phyloP scores from a whole-genome alignment of 2,888 invertebrate genomes.

The Panopea generosa region DNA sequence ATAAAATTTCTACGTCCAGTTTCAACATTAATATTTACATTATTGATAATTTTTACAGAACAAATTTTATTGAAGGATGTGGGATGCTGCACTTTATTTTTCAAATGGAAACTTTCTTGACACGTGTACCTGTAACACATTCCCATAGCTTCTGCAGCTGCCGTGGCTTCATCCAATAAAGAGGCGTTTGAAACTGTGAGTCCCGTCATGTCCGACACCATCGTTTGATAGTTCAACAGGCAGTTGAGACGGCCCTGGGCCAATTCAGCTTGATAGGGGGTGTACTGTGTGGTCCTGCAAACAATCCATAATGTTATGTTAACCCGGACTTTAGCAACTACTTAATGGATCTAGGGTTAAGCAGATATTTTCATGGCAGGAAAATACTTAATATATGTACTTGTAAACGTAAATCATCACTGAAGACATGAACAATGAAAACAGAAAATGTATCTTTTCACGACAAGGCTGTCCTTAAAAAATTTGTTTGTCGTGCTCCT shows the following conservation, averaged over 20 bases:
- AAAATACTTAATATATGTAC: no score
- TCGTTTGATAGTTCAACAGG: slow-evolving; percentile 98
- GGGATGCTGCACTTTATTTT: neutral
- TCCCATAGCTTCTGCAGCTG: slow-evolving; percentile 98
- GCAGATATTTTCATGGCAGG: no score
- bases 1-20: no score
- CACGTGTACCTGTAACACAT: slow-evolving; percentile 94
- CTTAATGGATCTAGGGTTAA: no score
- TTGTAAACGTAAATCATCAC: no score
- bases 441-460: no score
- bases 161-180: slow-evolving; percentile 97
- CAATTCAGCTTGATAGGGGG: slow-evolving; percentile 99
- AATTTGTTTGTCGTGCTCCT: no score
- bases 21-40: no score
- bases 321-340: no score
- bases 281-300: slow-evolving; percentile 97
- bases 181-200: slow-evolving; percentile 99
- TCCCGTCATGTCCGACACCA: slow-evolving; percentile 97
- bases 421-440: no score
- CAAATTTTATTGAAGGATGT: neutral
- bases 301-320: neutral
- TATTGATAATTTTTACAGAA: neutral
- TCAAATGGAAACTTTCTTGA: no score
- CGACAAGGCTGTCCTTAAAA: no score
- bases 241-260: slow-evolving; percentile 98